A percentile compares a stretch with the other conserved stretches of the same genome.
Evolutionary conservation across 1,140 invertebrate species (phyloP).

Genomic region (Hylaeus volcanicus): DNA sequence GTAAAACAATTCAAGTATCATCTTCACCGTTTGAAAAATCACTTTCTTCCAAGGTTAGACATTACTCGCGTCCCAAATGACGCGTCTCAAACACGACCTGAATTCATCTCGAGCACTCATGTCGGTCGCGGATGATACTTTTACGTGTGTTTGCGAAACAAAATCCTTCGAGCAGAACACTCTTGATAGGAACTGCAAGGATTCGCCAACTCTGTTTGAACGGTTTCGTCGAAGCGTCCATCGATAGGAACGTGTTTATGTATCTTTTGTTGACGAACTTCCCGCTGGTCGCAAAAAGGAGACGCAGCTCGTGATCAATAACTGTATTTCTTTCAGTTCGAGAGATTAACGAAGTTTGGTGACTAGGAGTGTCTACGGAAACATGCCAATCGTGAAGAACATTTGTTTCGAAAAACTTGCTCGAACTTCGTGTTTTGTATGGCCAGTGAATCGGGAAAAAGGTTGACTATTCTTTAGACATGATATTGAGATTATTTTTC

Average conservation of each 20-base stretch:
- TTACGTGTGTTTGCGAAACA: too few relatives aligned
- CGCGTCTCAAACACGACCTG: neutral
- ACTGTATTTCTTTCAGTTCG: constrained; percentile 33
- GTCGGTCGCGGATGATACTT: too few relatives aligned
- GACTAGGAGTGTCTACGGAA: neutral
- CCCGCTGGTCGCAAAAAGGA: neutral
- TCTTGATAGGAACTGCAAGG: neutral
- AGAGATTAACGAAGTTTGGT: neutral
- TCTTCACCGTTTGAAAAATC: too few relatives aligned
- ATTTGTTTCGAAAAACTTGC: neutral
- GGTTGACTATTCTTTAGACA: too few relatives aligned
- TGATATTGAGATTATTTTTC: too few relatives aligned
- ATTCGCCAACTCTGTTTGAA: neutral
- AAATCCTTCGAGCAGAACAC: neutral
- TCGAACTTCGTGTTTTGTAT: too few relatives aligned
- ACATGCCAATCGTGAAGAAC: neutral
- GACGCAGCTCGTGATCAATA: constrained; percentile 18
- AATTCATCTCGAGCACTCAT: neutral
- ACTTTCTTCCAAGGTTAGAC: too few relatives aligned
- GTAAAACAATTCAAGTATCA: too few relatives aligned
- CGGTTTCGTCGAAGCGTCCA: neutral
- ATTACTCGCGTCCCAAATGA: too few relatives aligned
- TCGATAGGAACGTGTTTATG: constrained; percentile 14
- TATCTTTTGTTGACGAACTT: constrained; percentile 12
- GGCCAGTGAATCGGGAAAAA: too few relatives aligned